Evolutionary conservation across 2,888 invertebrate species (phyloP), one percentile per base, ranked within the genome.

Genomic region (Eupsilia transversa): DNA sequence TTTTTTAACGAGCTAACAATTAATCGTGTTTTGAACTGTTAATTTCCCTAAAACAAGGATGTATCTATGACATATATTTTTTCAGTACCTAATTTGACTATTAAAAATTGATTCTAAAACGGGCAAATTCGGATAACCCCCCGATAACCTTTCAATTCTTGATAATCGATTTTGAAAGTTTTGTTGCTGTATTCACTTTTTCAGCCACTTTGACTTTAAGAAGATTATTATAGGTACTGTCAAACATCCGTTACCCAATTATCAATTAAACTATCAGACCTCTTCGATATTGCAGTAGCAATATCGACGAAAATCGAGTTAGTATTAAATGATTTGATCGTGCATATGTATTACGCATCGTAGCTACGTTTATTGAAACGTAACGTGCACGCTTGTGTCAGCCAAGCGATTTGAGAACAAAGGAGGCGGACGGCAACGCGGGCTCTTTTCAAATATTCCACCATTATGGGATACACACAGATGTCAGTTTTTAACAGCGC

Each of bases 371-470:
- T 80, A 84, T 85, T 88, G 84, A 84, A 85, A 81, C 80, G 71
- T 83, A 79, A 74, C 82, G 72, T 77, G 79, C 73, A 78, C 77
- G 82, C 85, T 86, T 87, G 86, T 89, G 87, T 88, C 86, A 86
- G 86, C 85, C 85, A 83, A 84, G 83, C 87, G 87, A 89, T 91
- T 90, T 90, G 80, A 80, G 87, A 91, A 94, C 92, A 92, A 93
- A 86, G 90, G 89, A 84, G 77, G 79, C 73, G 75, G 84, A 83
- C 85, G 86, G 85, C 82, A 87, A 87, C 87, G 87, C 85, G 85
- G 84, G 87, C 86, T 90, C 89, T 88, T 91, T 93, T 90, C 86
- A 91, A 92, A 91, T 91, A 91, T 92, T 88, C 86, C 85, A 87
- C 85, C 83, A 81, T 82, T 64, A 70, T 68, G 10, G 17, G 41